These are phyloP conservation scores for Orchesellides sinensis DNA, from an alignment of 2,888 invertebrate species.

Conservation along the genomic window DNA sequence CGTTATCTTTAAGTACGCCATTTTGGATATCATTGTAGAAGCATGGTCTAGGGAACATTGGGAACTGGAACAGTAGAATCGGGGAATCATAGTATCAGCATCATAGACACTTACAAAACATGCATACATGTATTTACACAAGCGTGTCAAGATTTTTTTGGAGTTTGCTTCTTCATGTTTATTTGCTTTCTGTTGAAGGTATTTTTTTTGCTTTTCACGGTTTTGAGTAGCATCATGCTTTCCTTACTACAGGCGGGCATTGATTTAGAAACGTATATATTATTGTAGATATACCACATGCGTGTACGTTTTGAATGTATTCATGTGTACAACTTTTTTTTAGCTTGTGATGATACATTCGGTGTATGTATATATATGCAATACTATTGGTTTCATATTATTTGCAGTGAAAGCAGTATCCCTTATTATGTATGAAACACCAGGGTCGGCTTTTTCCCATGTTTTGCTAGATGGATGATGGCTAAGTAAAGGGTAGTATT, in stretches of 20 bases:
- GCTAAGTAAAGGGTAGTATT: background rate
- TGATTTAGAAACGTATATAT: background rate
- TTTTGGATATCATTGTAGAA: background rate
- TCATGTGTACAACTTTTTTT: background rate
- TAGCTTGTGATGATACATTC: background rate
- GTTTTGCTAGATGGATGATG: too few relatives aligned
- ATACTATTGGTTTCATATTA: background rate
- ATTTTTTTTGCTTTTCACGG: background rate
- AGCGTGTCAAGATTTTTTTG: conserved; percentile 51
- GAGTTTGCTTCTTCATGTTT: conserved; percentile 21
- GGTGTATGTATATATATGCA: background rate
- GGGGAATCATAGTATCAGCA: too few relatives aligned
- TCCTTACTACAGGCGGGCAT: background rate
- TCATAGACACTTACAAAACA: too few relatives aligned
- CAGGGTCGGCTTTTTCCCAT: too few relatives aligned
- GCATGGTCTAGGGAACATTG: too few relatives aligned
- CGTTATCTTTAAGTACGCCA: background rate
- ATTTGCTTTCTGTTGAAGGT: background rate
- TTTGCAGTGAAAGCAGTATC: background rate
- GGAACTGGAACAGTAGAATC: too few relatives aligned
- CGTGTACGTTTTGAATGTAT: background rate
- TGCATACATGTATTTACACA: conserved; percentile 22
- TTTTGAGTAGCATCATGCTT: background rate
- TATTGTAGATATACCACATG: background rate
- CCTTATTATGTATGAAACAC: too few relatives aligned